Conservation (phyloP, 2,888 invertebrate species). For the Tethea ocularis region DNA sequence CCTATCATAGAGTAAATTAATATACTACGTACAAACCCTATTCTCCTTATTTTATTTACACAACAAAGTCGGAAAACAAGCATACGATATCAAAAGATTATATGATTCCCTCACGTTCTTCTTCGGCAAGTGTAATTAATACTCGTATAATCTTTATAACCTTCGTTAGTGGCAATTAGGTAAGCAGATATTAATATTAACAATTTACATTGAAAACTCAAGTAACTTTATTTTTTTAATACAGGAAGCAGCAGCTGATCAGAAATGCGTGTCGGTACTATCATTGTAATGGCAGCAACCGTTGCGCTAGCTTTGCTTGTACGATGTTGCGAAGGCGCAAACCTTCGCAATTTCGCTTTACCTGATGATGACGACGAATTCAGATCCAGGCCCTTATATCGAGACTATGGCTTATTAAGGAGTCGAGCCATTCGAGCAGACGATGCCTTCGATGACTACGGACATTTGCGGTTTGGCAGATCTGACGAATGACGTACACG, state of each 20-base stretch:
- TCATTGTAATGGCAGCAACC: constrained; percentile 52
- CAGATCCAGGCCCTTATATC: constrained; percentile 63
- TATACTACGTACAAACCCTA: no score
- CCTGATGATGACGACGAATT: constrained; percentile 70
- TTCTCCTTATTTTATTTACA: no score
- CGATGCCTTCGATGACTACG: constrained; percentile 89
- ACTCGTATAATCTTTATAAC: no score
- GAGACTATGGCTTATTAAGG: constrained; percentile 85
- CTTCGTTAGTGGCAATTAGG: no score
- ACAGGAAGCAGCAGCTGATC: constrained; percentile 16
- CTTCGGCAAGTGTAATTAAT: no score
- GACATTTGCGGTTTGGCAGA: constrained; percentile 89
- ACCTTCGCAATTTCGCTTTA: constrained; percentile 44
- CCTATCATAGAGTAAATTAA: no score
- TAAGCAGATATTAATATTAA: no score
- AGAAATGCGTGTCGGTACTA: constrained; percentile 56
- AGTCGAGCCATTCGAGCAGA: constrained; percentile 72
- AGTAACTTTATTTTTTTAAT: constrained; percentile 8
- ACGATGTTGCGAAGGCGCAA: constrained; percentile 57
- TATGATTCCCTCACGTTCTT: no score
- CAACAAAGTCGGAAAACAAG: no score
- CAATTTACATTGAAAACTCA: no score
- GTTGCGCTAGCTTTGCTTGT: constrained; percentile 49
- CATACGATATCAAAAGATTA: no score
- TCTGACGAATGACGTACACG: constrained; percentile 73